Evolutionary conservation across 2,113 vertebrate species (phyloP).

Genomic region (Leiothrix lutea): DNA sequence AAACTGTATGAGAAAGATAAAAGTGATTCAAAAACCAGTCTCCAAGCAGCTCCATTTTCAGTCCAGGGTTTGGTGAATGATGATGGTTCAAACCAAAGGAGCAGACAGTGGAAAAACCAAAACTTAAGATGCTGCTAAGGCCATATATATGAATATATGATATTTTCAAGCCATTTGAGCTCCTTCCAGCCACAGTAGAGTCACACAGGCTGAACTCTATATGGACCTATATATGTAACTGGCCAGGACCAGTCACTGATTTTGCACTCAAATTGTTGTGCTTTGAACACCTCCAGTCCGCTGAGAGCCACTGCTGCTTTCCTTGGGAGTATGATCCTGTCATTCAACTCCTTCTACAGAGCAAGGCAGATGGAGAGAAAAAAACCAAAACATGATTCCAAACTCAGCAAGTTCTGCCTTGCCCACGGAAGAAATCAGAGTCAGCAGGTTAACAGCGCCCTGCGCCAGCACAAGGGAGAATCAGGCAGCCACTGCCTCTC

Average conservation of each 20-base stretch:
- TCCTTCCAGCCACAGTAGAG: not conserved
- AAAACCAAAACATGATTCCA: not conserved
- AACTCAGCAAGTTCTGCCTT: not conserved
- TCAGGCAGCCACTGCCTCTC: not conserved
- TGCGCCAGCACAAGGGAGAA: not conserved
- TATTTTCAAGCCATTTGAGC: not conserved
- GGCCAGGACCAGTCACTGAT: not conserved
- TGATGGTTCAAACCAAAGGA: not conserved
- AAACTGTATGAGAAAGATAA: not conserved
- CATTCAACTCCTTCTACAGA: not conserved
- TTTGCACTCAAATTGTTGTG: not conserved
- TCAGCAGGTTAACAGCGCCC: not conserved
- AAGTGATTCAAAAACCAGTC: not conserved
- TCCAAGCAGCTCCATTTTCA: not conserved
- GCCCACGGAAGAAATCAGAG: not conserved
- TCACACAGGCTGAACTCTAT: not conserved
- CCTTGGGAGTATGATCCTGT: not conserved
- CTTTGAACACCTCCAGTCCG: not conserved
- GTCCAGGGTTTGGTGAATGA: not conserved
- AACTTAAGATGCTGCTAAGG: not conserved
- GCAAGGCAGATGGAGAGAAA: not conserved
- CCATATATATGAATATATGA: not conserved
- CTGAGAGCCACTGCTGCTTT: not conserved
- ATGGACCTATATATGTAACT: fast-evolving
- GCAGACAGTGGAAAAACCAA: not conserved